phyloP scores from a whole-genome alignment of 2,888 invertebrate genomes.

The Tolmerus cingulatus region DNA sequence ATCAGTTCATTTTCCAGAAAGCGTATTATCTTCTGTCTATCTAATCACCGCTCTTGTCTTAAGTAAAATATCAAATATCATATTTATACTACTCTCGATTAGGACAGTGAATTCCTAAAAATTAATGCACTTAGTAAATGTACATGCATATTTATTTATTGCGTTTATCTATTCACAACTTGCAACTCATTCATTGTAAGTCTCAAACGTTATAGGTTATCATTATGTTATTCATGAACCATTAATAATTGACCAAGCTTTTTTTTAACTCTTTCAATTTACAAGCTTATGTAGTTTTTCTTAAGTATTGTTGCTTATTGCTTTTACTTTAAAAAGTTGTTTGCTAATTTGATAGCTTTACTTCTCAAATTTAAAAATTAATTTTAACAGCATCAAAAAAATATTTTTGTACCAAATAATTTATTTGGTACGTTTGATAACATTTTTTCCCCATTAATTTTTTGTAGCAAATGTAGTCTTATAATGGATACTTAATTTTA shows the following conservation, averaged over 20 bases:
- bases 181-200: neutral
- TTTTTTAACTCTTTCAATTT: too few species aligned
- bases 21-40: neutral
- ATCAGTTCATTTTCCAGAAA: neutral
- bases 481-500: too few species aligned
- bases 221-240: too few species aligned
- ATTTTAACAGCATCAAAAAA: too few species aligned
- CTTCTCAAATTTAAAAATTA: too few species aligned
- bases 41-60: neutral
- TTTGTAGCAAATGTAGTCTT: too few species aligned
- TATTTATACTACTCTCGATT: neutral
- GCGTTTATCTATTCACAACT: neutral
- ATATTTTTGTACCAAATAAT: too few species aligned
- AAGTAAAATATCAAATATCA: neutral
- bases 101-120: neutral
- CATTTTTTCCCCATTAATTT: too few species aligned
- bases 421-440: too few species aligned
- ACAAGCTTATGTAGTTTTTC: too few species aligned
- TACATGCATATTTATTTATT: neutral
- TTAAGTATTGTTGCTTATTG: neutral
- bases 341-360: too few species aligned
- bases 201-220: neutral
- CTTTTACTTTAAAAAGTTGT: neutral
- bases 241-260: too few species aligned
- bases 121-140: neutral